Base-by-base conservation (phyloP, 2,888 invertebrate genomes). In the Gonocerus acuteangulatus region DNA sequence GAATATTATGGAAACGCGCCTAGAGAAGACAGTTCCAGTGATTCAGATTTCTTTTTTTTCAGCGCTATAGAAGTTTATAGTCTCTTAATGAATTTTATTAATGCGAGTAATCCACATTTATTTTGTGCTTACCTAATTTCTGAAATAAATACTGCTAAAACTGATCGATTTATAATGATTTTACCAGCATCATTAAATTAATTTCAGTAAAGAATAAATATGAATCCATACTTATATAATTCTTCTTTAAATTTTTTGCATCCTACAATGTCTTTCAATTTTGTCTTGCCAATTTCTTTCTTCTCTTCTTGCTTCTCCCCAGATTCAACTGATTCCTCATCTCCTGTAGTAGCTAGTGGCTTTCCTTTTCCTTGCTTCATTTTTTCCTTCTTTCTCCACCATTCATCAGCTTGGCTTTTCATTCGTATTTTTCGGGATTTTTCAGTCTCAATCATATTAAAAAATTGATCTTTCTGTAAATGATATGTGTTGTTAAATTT, bases 161-260 rank as follows among this genome's bases (percentile, higher is more conserved):
- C n/a, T n/a, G n/a, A n/a, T n/a, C n/a, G n/a, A n/a, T n/a, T n/a
- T n/a, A n/a, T n/a, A n/a, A n/a, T n/a, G n/a, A n/a, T n/a, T n/a
- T n/a, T n/a, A n/a, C n/a, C n/a, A n/a, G n/a, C n/a, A n/a, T n/a
- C n/a, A n/a, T n/a, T n/a, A n/a, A n/a, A n/a, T n/a, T n/a, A n/a
- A n/a, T n/a, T n/a, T n/a, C n/a, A n/a, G n/a, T 42, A 3, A 42
- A 42, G 4, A 27, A 27, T 27, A 4, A 27, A 27, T 27, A 27
- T 9, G 4, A 6, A 9, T 27, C 51, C 58, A 48, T 58, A 66
- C 65, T 66, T 66, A 48, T 62, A 66, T 39, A 64, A 54, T 60
- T 66, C 65, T 57, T 66, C 62, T 48, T 66, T 66, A 48, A 60
- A 62, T 58, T 66, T 66, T 11, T 48, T 45, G 42, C 57, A 57